phyloP scores from a whole-genome alignment of 2,113 vertebrate species.

The Platycercus adscitus region DNA sequence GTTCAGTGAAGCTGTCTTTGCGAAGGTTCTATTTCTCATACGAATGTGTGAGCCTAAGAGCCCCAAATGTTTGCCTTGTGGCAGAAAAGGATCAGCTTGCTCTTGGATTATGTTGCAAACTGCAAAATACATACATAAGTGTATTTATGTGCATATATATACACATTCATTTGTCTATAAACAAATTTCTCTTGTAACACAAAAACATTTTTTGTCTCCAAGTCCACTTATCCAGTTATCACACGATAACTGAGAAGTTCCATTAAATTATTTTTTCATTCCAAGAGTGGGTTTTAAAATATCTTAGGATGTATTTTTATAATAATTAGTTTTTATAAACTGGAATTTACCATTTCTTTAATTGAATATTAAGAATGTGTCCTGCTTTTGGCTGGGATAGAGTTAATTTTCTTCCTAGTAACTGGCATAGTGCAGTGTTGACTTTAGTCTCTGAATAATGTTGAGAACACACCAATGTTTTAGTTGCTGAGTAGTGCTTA shows the following conservation, averaged over 20 bases:
- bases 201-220: neutral
- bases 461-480: neutral
- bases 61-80: neutral
- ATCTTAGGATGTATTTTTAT: neutral
- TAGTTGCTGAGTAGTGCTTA: neutral
- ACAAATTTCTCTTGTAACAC: neutral
- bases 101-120: neutral
- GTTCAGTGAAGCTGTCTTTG: constrained; percentile 44
- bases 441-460: neutral
- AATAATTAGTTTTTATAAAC: constrained; percentile 16
- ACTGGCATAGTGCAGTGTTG: neutral
- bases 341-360: constrained; percentile 13
- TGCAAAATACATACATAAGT: neutral
- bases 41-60: neutral
- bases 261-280: neutral
- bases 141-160: neutral
- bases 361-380: neutral
- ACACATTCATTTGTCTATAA: neutral
- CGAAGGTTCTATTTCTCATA: neutral
- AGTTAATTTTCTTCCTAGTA: neutral
- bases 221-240: neutral
- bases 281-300: neutral
- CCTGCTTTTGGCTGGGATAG: neutral
- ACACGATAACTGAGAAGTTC: constrained; percentile 14
- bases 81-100: neutral